Evolutionary conservation across 2,113 vertebrate species (phyloP).

Genomic region (Takifugu bimaculatus): DNA sequence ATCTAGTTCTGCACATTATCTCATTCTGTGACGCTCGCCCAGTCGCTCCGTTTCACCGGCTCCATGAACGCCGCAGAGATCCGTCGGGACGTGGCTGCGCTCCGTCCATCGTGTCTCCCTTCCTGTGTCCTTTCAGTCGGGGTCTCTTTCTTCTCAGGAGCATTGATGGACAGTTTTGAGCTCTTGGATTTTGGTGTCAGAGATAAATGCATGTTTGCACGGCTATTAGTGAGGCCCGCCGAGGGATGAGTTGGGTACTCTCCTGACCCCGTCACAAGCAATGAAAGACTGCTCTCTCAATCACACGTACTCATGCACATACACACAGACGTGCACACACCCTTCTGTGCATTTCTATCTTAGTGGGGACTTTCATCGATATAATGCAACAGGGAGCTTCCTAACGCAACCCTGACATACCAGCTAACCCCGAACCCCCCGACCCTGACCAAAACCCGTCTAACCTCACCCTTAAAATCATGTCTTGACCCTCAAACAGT

Average conservation of each 20-base stretch:
- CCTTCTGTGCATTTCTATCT: too few species aligned
- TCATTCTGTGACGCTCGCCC: slow-evolving; percentile 24
- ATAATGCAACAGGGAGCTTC: too few species aligned
- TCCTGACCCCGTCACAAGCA: slow-evolving; percentile 42
- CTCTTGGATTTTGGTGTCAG: slow-evolving; percentile 60
- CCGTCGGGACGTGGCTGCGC: slow-evolving; percentile 26
- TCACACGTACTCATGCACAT: background rate
- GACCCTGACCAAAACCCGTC: too few species aligned
- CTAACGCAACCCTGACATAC: too few species aligned
- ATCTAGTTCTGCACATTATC: slow-evolving; percentile 31
- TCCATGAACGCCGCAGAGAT: slow-evolving; percentile 41
- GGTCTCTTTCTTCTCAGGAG: slow-evolving; percentile 31
- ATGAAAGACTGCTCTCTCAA: slow-evolving; percentile 24
- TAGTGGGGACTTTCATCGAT: too few species aligned
- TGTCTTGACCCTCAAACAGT: too few species aligned
- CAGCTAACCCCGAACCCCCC: too few species aligned
- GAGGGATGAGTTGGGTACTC: slow-evolving; percentile 51
- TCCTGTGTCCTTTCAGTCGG: slow-evolving; percentile 42
- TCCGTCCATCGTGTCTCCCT: slow-evolving; percentile 37
- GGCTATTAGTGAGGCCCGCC: slow-evolving; percentile 63
- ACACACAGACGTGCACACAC: too few species aligned
- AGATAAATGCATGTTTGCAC: slow-evolving; percentile 69
- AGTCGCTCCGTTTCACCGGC: slow-evolving; percentile 33
- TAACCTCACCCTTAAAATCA: too few species aligned
- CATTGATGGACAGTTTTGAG: slow-evolving; percentile 57